Evolutionary conservation across 2,797 vertebrate species (phyloP).

Genomic region (Oryzias dopingdopingensis): DNA sequence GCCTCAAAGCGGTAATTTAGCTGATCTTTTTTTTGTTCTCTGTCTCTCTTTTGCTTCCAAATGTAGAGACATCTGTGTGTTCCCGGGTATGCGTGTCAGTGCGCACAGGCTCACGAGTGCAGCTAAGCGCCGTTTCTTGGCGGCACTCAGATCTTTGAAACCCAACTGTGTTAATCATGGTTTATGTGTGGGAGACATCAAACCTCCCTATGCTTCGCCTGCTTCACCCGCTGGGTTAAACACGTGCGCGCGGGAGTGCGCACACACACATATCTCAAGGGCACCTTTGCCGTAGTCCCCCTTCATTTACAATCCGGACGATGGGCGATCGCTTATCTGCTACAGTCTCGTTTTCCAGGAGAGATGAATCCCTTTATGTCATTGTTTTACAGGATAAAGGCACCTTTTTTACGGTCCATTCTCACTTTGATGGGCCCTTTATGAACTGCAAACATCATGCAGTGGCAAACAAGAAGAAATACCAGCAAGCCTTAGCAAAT

Average conservation of each 20-base stretch:
- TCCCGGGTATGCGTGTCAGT: not conserved
- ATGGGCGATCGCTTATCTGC: constrained; percentile 44
- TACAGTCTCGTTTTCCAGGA: constrained; percentile 13
- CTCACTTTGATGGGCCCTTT: constrained; percentile 1
- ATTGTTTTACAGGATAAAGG: constrained; percentile 30
- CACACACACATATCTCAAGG: constrained; percentile 59
- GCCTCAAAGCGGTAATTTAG: constrained; percentile 27
- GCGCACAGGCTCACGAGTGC: constrained; percentile 9
- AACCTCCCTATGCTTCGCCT: constrained; percentile 58
- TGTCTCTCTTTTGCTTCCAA: constrained; percentile 26
- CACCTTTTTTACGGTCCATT: constrained; percentile 4
- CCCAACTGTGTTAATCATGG: constrained; percentile 76
- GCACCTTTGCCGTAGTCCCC: constrained; percentile 60
- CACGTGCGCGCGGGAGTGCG: constrained; percentile 14
- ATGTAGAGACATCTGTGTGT: constrained; percentile 19
- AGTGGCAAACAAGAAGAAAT: too few species aligned
- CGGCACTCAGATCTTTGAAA: constrained; percentile 57
- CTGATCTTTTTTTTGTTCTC: constrained; percentile 3
- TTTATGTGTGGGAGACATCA: constrained; percentile 73
- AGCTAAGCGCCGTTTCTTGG: constrained; percentile 45
- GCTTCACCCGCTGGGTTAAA: constrained; percentile 49
- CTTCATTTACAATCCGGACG: constrained; percentile 55
- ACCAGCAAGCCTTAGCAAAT: too few species aligned
- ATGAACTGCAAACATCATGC: too few species aligned
- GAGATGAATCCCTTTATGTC: constrained; percentile 46